phyloP scores from a whole-genome alignment of 2,113 vertebrate species.

The Potamarius usumacintae region DNA sequence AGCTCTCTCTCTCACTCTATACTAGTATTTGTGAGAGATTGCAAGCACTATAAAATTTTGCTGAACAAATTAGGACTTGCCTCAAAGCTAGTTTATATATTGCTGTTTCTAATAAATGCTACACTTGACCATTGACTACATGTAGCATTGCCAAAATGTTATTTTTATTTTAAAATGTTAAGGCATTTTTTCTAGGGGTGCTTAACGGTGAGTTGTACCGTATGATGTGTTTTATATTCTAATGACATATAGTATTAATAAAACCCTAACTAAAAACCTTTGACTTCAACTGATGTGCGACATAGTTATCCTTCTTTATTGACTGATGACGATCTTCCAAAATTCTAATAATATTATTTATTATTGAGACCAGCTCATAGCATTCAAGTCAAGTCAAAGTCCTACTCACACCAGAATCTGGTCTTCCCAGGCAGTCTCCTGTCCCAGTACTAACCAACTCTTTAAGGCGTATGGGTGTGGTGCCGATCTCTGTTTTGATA shows the following conservation, averaged over 20 bases:
- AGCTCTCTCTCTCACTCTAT: neutral
- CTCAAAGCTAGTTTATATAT: neutral
- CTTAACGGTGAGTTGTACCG: neutral
- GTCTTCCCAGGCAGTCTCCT: no score
- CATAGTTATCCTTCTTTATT: neutral
- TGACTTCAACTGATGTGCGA: neutral
- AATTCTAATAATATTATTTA: neutral
- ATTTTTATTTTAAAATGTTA: slow-evolving; percentile 6
- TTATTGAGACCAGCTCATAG: neutral
- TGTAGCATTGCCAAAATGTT: neutral
- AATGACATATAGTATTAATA: neutral
- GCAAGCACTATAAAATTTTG: neutral
- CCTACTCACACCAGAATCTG: no score
- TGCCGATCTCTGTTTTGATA: no score
- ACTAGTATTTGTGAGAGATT: slow-evolving; percentile 3
- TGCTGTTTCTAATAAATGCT: neutral
- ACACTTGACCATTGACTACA: neutral
- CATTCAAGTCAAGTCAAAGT: neutral
- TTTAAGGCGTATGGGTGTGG: no score
- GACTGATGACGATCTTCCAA: neutral
- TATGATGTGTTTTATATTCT: neutral
- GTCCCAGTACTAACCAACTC: no score
- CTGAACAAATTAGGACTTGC: slow-evolving; percentile 9
- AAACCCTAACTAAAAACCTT: neutral
- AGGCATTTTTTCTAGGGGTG: neutral